Evolutionary conservation across 2,113 vertebrate species (phyloP).

Genomic region (Artemisiospiza belli): DNA sequence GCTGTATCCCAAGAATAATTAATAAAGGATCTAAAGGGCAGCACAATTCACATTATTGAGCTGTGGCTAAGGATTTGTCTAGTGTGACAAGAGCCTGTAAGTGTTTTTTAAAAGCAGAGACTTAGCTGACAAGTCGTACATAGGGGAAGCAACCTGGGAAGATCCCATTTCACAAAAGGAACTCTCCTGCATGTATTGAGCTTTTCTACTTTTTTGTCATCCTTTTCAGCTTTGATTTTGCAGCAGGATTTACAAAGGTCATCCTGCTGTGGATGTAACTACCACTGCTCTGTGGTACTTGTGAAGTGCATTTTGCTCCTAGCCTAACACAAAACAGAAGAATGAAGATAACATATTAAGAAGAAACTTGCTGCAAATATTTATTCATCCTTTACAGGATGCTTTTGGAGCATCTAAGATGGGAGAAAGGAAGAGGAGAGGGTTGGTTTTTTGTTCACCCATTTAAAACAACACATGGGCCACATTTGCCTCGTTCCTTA

Average conservation of each 20-base stretch:
- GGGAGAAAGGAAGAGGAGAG: not conserved
- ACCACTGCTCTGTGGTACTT: fast-evolving
- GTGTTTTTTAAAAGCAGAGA: not conserved
- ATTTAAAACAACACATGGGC: not conserved
- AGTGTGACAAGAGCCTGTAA: not conserved
- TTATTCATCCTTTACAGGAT: not conserved
- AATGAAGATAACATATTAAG: not conserved
- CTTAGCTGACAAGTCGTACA: not conserved
- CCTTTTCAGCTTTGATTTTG: not conserved
- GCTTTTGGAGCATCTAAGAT: not conserved
- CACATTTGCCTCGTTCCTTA: not conserved
- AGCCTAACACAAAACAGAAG: not conserved
- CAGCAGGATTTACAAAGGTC: not conserved
- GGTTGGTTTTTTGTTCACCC: not conserved
- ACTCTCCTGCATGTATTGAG: fast-evolving
- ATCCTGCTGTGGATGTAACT: not conserved
- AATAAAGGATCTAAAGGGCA: not conserved
- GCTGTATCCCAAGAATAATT: not conserved
- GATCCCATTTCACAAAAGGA: not conserved
- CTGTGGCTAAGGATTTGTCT: not conserved
- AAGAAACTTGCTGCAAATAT: not conserved
- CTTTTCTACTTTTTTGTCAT: not conserved
- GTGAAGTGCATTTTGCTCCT: not conserved
- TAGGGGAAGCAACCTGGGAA: not conserved
- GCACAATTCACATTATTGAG: not conserved